Evolutionary conservation across 2,888 invertebrate species (phyloP).

Genomic region (Meghimatium bilineatum): DNA sequence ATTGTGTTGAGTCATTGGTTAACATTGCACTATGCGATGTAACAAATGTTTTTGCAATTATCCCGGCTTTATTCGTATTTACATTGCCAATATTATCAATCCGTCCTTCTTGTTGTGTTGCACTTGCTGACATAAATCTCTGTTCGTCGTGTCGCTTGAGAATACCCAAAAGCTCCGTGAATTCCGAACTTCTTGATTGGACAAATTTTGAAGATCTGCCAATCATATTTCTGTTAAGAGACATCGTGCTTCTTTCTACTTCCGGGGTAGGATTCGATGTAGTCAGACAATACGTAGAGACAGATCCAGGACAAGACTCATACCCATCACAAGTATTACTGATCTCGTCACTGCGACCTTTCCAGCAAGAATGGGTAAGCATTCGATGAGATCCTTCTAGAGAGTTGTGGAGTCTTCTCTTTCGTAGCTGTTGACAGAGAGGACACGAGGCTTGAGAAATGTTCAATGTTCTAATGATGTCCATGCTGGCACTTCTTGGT

Average conservation of each 20-base stretch:
- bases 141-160: neutral
- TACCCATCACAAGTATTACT: slow-evolving; percentile 17
- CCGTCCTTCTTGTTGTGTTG: neutral
- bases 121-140: neutral
- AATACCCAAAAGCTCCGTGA: slow-evolving; percentile 27
- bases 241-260: slow-evolving; percentile 52
- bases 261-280: slow-evolving; percentile 6
- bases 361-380: slow-evolving; percentile 11
- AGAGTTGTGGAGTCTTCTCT: slow-evolving; percentile 13
- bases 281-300: slow-evolving; percentile 10
- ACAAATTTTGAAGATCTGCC: slow-evolving; percentile 13
- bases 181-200: slow-evolving; percentile 38
- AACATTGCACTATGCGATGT: neutral
- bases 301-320: slow-evolving; percentile 32
- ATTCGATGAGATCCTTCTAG: slow-evolving; percentile 4
- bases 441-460: slow-evolving; percentile 24
- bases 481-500: slow-evolving; percentile 42
- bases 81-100: neutral
- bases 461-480: slow-evolving; percentile 23
- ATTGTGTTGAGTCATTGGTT: neutral
- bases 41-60: neutral
- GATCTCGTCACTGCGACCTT: neutral
- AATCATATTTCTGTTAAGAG: slow-evolving; percentile 51
- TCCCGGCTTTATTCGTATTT: neutral
- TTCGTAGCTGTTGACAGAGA: slow-evolving; percentile 19